Base-by-base conservation (phyloP, 2,797 vertebrate genomes). In the Huso huso region DNA sequence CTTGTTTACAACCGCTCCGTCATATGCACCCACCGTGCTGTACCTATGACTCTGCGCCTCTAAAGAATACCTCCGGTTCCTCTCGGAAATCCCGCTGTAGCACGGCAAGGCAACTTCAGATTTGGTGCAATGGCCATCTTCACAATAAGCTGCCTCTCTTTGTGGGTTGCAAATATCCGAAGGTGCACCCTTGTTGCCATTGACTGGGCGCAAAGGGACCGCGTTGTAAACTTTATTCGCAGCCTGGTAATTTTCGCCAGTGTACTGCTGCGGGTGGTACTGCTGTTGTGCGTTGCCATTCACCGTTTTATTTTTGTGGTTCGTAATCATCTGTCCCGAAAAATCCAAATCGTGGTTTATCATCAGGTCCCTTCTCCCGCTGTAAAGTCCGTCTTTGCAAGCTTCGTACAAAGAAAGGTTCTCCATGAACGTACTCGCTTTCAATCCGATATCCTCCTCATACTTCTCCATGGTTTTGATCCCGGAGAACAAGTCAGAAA, bases 71-170 rank as follows among this genome's bases (percentile, higher is more conserved):
- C 93, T 82, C 77, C 90, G 69, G 75, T 90, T 87, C 75, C 90
- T 82, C 67, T 94, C 92, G 8, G 88, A 79, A 4, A 79, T 74
- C 66, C 90, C 90, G 48, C 86, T 86, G 84, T 94, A 94, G 76
- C 93, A 95, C 63, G 93, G 93, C 80, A 94, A 69, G 52, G 93
- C 93, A 82, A 95, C 91, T 70, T 95, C 93, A 61, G 92, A 93
- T 75, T 88, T 90, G 82, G 90, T 87, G 84, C 90, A 89, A 37
- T 87, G 90, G 76, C 84, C 78, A 50, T 88, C 87, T 70, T 89
- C 88, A 1, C 67, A 69, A 68, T 84, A 87, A 66, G 75, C 80
- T 18, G 79, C 78, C 78, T 88, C 88, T 71, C 87, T 81, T 62
- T 85, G 85, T n/a, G 87, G 86, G 66, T 86, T 81, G 49, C 91